These are phyloP conservation scores for Setophaga coronata DNA, from an alignment of 2,113 vertebrate species.

Conservation along the genomic window DNA sequence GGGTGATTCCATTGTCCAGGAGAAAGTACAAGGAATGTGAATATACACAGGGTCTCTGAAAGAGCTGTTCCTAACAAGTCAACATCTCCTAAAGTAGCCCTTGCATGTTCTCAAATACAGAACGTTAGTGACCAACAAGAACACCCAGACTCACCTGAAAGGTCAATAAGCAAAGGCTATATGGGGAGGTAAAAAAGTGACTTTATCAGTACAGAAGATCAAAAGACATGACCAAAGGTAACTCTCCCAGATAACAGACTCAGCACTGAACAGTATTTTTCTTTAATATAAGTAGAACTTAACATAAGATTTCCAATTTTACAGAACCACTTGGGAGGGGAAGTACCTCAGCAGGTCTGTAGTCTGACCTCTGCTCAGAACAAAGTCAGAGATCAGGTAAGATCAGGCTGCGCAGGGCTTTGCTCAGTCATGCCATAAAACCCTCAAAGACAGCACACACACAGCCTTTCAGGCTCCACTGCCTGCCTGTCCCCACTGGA, in stretches of 20 bases:
- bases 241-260: neutral
- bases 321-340: neutral
- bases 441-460: neutral
- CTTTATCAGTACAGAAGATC: neutral
- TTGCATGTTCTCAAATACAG: neutral
- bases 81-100: neutral
- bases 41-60: neutral
- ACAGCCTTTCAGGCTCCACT: neutral
- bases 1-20: neutral
- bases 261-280: neutral
- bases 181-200: neutral
- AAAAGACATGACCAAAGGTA: neutral
- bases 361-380: neutral
- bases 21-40: neutral
- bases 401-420: neutral
- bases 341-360: neutral
- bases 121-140: neutral
- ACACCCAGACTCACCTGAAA: neutral
- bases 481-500: neutral
- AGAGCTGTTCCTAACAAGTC: neutral
- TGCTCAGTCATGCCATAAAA: neutral
- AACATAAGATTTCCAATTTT: neutral
- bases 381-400: neutral
- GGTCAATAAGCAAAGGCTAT: neutral
- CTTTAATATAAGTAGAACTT: neutral